Evolutionary conservation across 2,797 vertebrate species (phyloP).

Genomic region (Chromobotia macracanthus): DNA sequence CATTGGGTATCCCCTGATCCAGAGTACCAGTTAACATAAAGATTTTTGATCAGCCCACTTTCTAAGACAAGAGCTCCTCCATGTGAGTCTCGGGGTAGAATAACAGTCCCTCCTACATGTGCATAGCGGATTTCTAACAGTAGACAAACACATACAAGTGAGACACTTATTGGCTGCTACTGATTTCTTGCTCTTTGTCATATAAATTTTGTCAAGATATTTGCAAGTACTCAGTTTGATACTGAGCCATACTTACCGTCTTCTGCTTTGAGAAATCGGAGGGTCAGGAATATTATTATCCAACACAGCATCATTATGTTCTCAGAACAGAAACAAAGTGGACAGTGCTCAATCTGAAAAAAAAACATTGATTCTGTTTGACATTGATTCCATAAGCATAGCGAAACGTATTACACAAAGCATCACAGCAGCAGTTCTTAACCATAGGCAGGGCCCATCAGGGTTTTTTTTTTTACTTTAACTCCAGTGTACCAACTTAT

Average conservation of each 20-base stretch:
- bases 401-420: not conserved
- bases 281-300: constrained; percentile 21
- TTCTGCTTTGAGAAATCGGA: not conserved
- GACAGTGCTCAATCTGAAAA: constrained; percentile 7
- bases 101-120: constrained; percentile 35
- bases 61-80: fast-evolving
- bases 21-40: constrained; percentile 60
- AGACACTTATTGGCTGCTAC: not conserved
- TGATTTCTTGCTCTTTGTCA: not conserved
- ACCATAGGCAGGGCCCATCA: too few relatives aligned
- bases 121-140: constrained; percentile 59
- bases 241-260: constrained; percentile 19
- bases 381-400: not conserved
- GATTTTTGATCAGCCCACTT: fast-evolving
- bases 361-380: not conserved
- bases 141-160: constrained; percentile 9
- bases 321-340: not conserved
- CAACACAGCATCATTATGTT: constrained; percentile 37
- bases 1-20: fast-evolving
- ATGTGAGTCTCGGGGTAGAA: not conserved
- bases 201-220: not conserved
- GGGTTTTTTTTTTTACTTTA: too few relatives aligned
- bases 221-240: constrained; percentile 21
- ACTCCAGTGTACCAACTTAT: too few relatives aligned
- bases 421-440: constrained; percentile 8